Conservation (phyloP, 2,888 invertebrate genomes). For the Syrphus vitripennis region DNA sequence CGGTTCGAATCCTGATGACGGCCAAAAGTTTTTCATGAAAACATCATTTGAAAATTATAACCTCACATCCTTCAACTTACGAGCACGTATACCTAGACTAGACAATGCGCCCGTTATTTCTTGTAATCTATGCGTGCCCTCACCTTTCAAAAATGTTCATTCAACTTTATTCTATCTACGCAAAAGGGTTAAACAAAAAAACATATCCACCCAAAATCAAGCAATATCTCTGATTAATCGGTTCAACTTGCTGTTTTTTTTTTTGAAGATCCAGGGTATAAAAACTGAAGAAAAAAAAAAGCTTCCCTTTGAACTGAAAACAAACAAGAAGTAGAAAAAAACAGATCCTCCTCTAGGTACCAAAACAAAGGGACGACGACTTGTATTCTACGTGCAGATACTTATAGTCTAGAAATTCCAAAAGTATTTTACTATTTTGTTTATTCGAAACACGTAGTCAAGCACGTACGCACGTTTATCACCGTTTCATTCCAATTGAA, state of each 20-base stretch:
- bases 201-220: background rate
- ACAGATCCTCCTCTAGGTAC: background rate
- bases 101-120: too few relatives aligned
- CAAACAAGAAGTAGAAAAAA: background rate
- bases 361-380: background rate
- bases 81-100: too few relatives aligned
- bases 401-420: background rate
- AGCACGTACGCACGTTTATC: conserved; percentile 61
- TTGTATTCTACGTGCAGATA: background rate
- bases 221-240: conserved; percentile 26
- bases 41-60: too few relatives aligned
- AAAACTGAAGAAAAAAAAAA: background rate
- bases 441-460: conserved; percentile 36
- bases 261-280: background rate
- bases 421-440: background rate
- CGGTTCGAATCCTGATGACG: too few relatives aligned
- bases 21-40: too few relatives aligned
- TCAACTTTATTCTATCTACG: background rate
- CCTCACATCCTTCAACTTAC: too few relatives aligned
- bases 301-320: conserved; percentile 28
- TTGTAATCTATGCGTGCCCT: background rate
- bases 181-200: background rate
- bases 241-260: background rate
- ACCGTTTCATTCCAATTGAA: conserved; percentile 30
- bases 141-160: background rate